phyloP scores from a whole-genome alignment of 2,113 vertebrate species.

The Laticauda colubrina region DNA sequence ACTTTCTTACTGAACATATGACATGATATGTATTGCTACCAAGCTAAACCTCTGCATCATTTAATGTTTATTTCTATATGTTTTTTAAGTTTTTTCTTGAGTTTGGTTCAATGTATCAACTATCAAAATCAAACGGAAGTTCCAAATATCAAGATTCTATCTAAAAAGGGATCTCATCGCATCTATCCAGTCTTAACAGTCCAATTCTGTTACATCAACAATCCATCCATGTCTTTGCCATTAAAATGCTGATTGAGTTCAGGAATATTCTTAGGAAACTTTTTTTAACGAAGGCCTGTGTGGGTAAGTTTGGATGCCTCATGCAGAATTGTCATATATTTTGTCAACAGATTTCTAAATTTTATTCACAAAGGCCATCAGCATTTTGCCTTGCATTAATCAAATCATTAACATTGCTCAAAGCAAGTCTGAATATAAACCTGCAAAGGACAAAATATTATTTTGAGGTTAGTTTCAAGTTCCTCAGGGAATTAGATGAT shows the following conservation, averaged over 20 bases:
- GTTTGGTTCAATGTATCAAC: not conserved
- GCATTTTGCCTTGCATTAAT: not conserved
- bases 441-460: not conserved
- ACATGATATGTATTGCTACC: not conserved
- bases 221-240: not conserved
- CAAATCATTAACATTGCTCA: not conserved
- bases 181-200: not conserved
- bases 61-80: not conserved
- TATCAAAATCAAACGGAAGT: not conserved
- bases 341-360: not conserved
- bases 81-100: not conserved
- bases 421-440: not conserved
- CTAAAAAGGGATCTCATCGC: not conserved
- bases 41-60: not conserved
- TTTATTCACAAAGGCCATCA: not conserved
- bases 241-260: not conserved
- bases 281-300: not conserved
- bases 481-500: not conserved
- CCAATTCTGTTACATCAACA: not conserved
- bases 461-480: not conserved
- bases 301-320: not conserved
- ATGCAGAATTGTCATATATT: not conserved
- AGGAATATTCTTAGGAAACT: not conserved
- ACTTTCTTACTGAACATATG: not conserved
- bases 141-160: not conserved